Conservation (phyloP, 2,113 vertebrate species). For the Campylomormyrus numenius region DNA sequence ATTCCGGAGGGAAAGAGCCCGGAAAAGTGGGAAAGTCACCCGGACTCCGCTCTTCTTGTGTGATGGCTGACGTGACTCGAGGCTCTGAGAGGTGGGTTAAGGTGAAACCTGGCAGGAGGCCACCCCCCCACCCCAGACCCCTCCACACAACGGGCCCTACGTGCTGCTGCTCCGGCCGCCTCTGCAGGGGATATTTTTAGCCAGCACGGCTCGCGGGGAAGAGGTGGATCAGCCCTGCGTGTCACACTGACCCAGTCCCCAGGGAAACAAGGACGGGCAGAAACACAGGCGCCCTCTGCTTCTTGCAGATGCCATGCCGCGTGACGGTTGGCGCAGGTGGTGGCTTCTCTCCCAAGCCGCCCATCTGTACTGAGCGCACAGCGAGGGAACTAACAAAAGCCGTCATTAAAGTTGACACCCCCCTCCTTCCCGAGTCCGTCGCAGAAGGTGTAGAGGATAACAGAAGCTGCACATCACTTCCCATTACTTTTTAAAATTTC, state of each 20-base stretch:
- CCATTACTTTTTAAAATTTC: background rate
- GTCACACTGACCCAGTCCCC: slow-evolving; percentile 19
- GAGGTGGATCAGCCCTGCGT: background rate
- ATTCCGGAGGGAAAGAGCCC: background rate
- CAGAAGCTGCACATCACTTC: background rate
- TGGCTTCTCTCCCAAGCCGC: background rate
- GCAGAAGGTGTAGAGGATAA: background rate
- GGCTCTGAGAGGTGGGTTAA: background rate
- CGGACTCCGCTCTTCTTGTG: background rate
- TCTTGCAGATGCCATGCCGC: background rate
- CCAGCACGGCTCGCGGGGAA: background rate
- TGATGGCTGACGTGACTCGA: background rate
- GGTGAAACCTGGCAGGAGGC: too few relatives aligned
- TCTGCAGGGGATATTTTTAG: background rate
- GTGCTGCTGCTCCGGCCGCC: background rate
- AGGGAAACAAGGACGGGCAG: background rate
- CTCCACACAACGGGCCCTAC: background rate
- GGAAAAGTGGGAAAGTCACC: background rate
- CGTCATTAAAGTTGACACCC: background rate
- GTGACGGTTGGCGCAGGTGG: background rate
- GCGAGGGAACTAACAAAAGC: background rate
- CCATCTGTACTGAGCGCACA: background rate
- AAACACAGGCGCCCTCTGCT: background rate
- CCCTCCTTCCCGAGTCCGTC: background rate
- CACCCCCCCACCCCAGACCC: background rate